Evolutionary conservation across 2,888 invertebrate species (phyloP).

Genomic region (Amiota mariae): DNA sequence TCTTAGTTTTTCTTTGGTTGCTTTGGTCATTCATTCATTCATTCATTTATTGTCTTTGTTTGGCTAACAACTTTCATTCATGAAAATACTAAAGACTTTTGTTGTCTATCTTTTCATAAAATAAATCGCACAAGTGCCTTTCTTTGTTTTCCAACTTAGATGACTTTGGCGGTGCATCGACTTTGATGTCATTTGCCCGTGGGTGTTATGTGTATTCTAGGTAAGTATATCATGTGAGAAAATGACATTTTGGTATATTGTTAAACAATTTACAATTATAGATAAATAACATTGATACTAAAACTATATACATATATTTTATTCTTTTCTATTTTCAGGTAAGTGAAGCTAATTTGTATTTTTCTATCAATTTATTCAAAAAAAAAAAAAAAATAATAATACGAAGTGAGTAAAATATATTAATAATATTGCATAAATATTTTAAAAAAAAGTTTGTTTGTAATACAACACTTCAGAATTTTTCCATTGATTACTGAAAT

Average conservation of each 20-base stretch:
- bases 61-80: constrained; percentile 24
- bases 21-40: too few species aligned
- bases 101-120: neutral
- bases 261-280: too few species aligned
- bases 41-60: neutral
- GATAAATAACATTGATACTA: too few species aligned
- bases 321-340: too few species aligned
- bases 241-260: too few species aligned
- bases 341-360: neutral
- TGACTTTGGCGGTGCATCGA: constrained; percentile 11
- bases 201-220: neutral
- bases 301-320: too few species aligned
- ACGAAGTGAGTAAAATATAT: neutral
- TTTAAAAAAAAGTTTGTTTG: too few species aligned
- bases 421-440: too few species aligned
- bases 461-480: too few species aligned
- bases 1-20: constrained; percentile 5
- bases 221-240: too few species aligned
- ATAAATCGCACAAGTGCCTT: constrained; percentile 9
- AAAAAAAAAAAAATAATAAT: neutral
- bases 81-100: constrained; percentile 20
- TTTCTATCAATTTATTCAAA: neutral
- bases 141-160: neutral
- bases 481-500: too few species aligned
- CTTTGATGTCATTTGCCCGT: constrained; percentile 5